Evolutionary conservation across 2,888 invertebrate species (phyloP).

Genomic region (Neria commutata): DNA sequence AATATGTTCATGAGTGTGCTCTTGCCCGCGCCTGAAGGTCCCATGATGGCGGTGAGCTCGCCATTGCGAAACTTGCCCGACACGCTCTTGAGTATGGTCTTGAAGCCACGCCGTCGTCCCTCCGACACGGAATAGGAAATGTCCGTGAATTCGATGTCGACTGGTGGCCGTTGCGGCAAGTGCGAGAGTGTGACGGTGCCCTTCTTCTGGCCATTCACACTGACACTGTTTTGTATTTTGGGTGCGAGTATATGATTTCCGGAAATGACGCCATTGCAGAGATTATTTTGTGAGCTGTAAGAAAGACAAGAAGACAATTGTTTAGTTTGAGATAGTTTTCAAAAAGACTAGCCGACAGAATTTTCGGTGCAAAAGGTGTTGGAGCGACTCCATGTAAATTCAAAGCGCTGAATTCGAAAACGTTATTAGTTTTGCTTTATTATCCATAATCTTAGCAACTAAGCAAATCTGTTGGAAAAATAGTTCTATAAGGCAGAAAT

Average conservation of each 20-base stretch:
- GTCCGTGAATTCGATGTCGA: slow-evolving; percentile 88
- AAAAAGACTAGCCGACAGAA: too few species aligned
- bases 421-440: too few species aligned
- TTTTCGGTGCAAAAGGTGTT: too few species aligned
- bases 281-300: slow-evolving; percentile 72
- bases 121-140: slow-evolving; percentile 89
- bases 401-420: too few species aligned
- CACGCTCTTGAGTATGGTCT: slow-evolving; percentile 85
- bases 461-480: too few species aligned
- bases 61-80: slow-evolving; percentile 88
- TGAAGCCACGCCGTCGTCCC: slow-evolving; percentile 79
- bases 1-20: slow-evolving; percentile 88
- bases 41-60: slow-evolving; percentile 95
- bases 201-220: slow-evolving; percentile 71
- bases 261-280: slow-evolving; percentile 71
- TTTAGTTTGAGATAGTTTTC: not conserved
- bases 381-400: too few species aligned
- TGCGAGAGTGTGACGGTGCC: slow-evolving; percentile 78
- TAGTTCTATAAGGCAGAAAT: too few species aligned
- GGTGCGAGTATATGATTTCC: slow-evolving; percentile 66
- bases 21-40: slow-evolving; percentile 82
- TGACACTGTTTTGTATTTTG: slow-evolving; percentile 71
- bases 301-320: not conserved
- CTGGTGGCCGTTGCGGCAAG: slow-evolving; percentile 83
- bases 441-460: too few species aligned